Evolutionary conservation across 2,888 invertebrate species (phyloP), one percentile per base, ranked within the genome.

Genomic region (Yponomeuta malinellus): DNA sequence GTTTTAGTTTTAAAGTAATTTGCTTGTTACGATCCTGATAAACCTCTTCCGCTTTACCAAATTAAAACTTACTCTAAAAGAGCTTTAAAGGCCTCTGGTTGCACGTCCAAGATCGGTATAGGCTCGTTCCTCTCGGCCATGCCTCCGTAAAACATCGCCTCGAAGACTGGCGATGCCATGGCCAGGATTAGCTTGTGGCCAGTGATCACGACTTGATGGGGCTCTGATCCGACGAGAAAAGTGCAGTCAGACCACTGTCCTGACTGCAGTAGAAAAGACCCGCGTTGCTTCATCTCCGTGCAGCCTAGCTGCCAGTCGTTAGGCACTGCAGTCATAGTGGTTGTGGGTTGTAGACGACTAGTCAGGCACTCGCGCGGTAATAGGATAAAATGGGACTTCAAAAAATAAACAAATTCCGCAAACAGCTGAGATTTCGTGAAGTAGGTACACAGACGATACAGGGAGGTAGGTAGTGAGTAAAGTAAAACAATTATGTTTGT

Each of bases 121-220:
- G 96, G 96, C 75, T 95, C 95, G 73, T 94, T 94, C 70, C 95
- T 95, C 78, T 97, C 96, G 0, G 96, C 95, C 93, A 97, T 95
- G 37, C 96, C 95, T 0, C 97, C 97, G 79, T 93, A 97, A 80
- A 97, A 97, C 97, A 97, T 97, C 0, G 96, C 95, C 80, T 97
- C 97, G 80, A 97, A 97, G 0, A 97, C 97, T 0, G 97, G 97
- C 74, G 97, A 97, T 0, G 96, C 95, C 96, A 97, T 97, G 0
- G 97, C 97, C 71, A 97, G 87, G 73, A 97, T 93, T 52, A 97
- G 85, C 83, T 96, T 97, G 83, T 97, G 97, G 0, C 95, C 96
- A 73, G 94, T 93, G 48, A 97, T 88, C 1, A 94, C 89, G 77
- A 96, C 94, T 81, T 96, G 96, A 79, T 95, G 95, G 0, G 96